These are phyloP conservation scores for Heliconius himera DNA, from an alignment of 1,140 invertebrate genomes.

Conservation along the genomic window DNA sequence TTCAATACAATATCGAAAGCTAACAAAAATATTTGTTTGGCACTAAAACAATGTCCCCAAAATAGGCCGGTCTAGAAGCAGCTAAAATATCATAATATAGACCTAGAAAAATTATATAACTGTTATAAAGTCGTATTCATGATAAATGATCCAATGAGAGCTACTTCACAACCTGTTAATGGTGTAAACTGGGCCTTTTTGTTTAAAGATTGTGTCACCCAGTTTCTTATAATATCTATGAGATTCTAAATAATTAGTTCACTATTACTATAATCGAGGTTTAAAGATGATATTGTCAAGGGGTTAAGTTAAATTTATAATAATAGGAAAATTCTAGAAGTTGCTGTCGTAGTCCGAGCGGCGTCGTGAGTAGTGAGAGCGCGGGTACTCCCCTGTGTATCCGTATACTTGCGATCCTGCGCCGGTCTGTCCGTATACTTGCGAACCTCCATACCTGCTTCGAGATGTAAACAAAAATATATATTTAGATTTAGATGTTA, in stretches of 20 bases:
- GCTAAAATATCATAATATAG: constrained; percentile 53
- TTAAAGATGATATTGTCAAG: constrained; percentile 77
- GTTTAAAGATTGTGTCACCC: constrained; percentile 8
- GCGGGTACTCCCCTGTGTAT: constrained; percentile 77
- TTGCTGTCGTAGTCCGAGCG: constrained; percentile 85
- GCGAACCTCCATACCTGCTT: constrained; percentile 62
- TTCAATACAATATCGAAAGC: constrained; percentile 54
- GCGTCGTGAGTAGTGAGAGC: constrained; percentile 81
- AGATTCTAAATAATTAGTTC: constrained; percentile 26
- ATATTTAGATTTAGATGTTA: too few relatives aligned
- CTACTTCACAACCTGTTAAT: constrained; percentile 71
- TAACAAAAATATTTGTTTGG: constrained; percentile 58
- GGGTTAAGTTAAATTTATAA: constrained; percentile 48
- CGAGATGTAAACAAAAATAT: neutral
- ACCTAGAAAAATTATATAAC: constrained; percentile 32
- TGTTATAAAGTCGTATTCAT: constrained; percentile 40
- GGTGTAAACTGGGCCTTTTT: constrained; percentile 40
- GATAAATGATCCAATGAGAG: constrained; percentile 38
- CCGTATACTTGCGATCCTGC: constrained; percentile 79
- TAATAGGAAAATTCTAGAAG: constrained; percentile 71
- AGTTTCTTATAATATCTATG: constrained; percentile 24
- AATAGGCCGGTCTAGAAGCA: constrained; percentile 69
- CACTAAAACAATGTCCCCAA: constrained; percentile 52
- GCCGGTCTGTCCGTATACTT: constrained; percentile 78
- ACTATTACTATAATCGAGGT: constrained; percentile 54